phyloP scores from a whole-genome alignment of 2,888 invertebrate species.

The Phyllotreta cruciferae region DNA sequence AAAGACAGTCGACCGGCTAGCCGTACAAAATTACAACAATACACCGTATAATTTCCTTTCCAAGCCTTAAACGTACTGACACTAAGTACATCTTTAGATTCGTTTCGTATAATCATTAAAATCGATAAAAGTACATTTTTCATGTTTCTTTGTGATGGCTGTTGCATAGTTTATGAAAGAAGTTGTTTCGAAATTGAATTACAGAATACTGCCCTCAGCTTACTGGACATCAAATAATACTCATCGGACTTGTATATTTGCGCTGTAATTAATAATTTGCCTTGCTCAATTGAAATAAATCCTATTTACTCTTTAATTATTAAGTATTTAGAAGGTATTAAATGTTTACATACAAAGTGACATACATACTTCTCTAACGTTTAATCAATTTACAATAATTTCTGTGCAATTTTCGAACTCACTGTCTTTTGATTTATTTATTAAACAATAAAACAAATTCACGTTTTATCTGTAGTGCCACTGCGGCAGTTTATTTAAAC shows the following conservation, averaged over 20 bases:
- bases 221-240: background rate
- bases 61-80: background rate
- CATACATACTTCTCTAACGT: no score
- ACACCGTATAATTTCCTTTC: conserved; percentile 14
- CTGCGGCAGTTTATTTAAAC: conserved; percentile 24
- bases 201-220: background rate
- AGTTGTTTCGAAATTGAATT: conserved; percentile 3
- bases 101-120: conserved; percentile 9
- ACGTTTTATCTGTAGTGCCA: background rate
- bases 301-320: no score
- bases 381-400: no score
- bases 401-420: no score
- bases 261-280: no score
- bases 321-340: no score
- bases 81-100: conserved; percentile 11
- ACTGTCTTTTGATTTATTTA: no score
- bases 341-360: no score
- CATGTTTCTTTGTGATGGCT: conserved; percentile 8
- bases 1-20: background rate
- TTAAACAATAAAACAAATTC: background rate
- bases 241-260: background rate
- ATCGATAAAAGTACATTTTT: conserved; percentile 8
- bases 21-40: conserved; percentile 1
- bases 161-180: conserved; percentile 15
- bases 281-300: no score